Evolutionary conservation across 2,797 vertebrate species (phyloP).

Genomic region (Denticeps clupeoides): DNA sequence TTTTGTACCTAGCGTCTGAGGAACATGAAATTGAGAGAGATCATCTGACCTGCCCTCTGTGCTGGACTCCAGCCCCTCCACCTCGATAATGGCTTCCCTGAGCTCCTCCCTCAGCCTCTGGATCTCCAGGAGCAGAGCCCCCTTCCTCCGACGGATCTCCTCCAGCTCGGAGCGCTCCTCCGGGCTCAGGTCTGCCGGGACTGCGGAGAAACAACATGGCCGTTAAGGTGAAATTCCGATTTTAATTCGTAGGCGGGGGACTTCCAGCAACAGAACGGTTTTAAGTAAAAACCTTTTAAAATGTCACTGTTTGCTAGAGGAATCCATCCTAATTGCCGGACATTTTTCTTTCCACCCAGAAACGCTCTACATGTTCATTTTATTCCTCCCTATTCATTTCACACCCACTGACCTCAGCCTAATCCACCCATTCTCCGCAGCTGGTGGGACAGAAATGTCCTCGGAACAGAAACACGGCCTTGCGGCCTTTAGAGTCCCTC

Average conservation of each 20-base stretch:
- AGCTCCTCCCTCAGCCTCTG: constrained; percentile 85
- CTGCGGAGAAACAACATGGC: constrained; percentile 18
- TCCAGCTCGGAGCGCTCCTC: constrained; percentile 89
- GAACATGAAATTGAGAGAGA: too few relatives aligned
- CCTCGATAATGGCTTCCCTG: constrained; percentile 84
- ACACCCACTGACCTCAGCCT: constrained; percentile 4
- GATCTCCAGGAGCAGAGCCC: constrained; percentile 86
- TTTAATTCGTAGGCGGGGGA: too few relatives aligned
- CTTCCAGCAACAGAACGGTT: too few relatives aligned
- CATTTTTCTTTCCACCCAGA: too few relatives aligned
- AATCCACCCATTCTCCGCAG: constrained; percentile 9
- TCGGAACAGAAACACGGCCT: background rate
- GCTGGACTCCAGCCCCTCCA: constrained; percentile 83
- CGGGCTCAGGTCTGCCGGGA: constrained; percentile 71
- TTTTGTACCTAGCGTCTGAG: too few relatives aligned
- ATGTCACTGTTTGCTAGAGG: too few relatives aligned
- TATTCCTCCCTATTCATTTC: background rate
- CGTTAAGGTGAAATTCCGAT: background rate
- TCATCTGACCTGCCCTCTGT: constrained; percentile 84
- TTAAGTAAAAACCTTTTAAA: too few relatives aligned
- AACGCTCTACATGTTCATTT: too few relatives aligned
- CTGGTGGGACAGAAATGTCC: constrained; percentile 12
- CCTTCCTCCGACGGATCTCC: constrained; percentile 86
- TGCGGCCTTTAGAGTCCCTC: too few relatives aligned
- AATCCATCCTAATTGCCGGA: too few relatives aligned